Evolutionary conservation across 1,140 invertebrate species (phyloP), one percentile per base, ranked within the genome.

Genomic region (Neomicropteryx cornuta): DNA sequence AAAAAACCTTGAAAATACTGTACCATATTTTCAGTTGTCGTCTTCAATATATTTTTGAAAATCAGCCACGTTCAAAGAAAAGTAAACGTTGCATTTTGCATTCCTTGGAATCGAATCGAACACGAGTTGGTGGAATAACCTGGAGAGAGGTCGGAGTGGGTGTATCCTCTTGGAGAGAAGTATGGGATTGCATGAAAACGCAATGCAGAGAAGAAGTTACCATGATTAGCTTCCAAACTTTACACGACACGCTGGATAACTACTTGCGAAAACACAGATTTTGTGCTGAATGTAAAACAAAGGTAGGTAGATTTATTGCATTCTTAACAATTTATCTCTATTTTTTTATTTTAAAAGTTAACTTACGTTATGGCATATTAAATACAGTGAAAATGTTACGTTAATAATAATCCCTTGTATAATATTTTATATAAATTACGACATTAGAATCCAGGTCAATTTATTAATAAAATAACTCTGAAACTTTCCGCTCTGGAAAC

Each of bases 211-310:
- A 87, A 53, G 83, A 92, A 62, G 77, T 93, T 32, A 81, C 87
- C 23, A 73, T 90, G 11, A 82, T 95, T 38, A 85, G 92, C 56
- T 78, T 80, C 38, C 77, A 83, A 51, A 81, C 77, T 40, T 62
- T 95, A 37, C 76, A 88, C 46, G 76, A 79, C 39, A 92, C 88
- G 8, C 69, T 94, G 3, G 87, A 93, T 49, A 84, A 78, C 41
- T 95, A 94, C 66, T 69, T 95, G 23, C 73, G 81, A 39, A 94
- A 94, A 69, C 89, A 95, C 59, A 79, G 89, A 52, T 94, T 94
- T 66, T 94, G 89, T 56, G 76, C 78, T 1, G 90, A 93, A 58
- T 95, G 90, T 56, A 82, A 88, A 40, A 87, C 87, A 41, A 95
- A 93, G 71, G 88, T 94, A 38, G 38, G 22, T 3, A 14, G 10